A percentile compares a stretch with the other conserved stretches of the same genome.
phyloP scores from a whole-genome alignment of 1,140 invertebrate genomes.

The Drosophila lacertosa region DNA sequence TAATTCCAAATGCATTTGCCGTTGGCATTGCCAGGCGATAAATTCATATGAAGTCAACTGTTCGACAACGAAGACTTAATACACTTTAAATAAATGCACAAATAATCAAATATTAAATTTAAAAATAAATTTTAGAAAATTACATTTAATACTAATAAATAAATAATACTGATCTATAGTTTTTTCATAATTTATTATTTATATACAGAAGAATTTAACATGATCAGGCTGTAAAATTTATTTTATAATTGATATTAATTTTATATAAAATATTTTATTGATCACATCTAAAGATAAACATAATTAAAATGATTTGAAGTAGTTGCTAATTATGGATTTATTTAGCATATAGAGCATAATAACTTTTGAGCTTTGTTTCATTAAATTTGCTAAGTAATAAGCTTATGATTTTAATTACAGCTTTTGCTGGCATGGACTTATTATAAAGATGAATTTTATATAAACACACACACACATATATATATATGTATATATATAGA shows the following conservation, averaged over 20 bases:
- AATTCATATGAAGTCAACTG: conserved; percentile 6
- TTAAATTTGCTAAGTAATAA: conserved; percentile 12
- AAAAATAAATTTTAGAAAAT: too few relatives aligned
- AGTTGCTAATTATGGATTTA: too few relatives aligned
- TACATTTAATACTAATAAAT: too few relatives aligned
- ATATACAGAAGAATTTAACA: too few relatives aligned
- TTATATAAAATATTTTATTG: neutral
- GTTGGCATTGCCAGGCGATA: conserved; percentile 22
- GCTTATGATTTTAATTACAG: conserved; percentile 38
- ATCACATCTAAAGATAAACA: too few relatives aligned
- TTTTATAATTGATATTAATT: too few relatives aligned
- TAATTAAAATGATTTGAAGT: too few relatives aligned
- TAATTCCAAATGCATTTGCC: conserved; percentile 56
- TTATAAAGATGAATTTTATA: conserved; percentile 25
- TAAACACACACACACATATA: neutral
- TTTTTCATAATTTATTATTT: too few relatives aligned
- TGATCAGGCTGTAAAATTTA: too few relatives aligned
- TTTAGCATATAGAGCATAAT: neutral
- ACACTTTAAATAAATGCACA: neutral
- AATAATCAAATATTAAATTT: too few relatives aligned
- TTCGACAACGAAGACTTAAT: neutral
- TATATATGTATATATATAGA: neutral
- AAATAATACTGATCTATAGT: too few relatives aligned
- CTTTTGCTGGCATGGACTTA: conserved; percentile 20
- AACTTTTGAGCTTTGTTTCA: neutral